phyloP scores from a whole-genome alignment of 1,140 invertebrate species.

The Aporrectodea caliginosa region DNA sequence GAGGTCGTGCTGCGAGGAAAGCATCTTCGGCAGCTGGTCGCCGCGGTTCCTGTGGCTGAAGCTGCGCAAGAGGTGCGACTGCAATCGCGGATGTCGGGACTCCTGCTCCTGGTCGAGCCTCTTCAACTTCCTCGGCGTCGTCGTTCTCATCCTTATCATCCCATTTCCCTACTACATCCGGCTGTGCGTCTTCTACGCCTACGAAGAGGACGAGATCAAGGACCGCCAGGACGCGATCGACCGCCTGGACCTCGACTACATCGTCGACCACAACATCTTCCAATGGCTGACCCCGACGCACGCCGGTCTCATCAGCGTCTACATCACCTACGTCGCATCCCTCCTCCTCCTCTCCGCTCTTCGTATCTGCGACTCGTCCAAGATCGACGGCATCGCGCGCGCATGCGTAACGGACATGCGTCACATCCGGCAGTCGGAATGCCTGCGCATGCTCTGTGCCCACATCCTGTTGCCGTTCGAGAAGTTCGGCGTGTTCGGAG shows the following conservation, averaged over 20 bases:
- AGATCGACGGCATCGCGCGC: conserved; percentile 40
- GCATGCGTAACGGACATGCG: conserved; percentile 20
- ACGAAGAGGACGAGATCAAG: conserved; percentile 54
- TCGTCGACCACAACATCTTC: conserved; percentile 12
- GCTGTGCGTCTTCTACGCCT: conserved; percentile 39
- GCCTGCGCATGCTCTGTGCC: conserved; percentile 23
- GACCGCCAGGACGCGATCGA: conserved; percentile 16
- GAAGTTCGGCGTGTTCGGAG: conserved; percentile 32
- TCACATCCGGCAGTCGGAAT: conserved; percentile 19
- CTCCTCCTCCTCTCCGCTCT: conserved; percentile 2
- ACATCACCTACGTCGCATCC: conserved; percentile 24
- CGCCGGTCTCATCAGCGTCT: conserved; percentile 16
- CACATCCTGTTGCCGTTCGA: conserved; percentile 31
- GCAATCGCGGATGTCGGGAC: conserved; percentile 11
- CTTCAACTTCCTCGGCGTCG: conserved; percentile 1
- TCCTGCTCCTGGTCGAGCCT: conserved; percentile 17
- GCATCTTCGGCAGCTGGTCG: conserved; percentile 28
- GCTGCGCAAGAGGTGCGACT: conserved; percentile 19
- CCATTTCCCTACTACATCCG: conserved; percentile 29
- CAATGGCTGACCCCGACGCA: conserved; percentile 26
- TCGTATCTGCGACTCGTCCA: conserved; percentile 72
- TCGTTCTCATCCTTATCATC: conserved; percentile 7
- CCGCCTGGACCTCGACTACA: background rate
- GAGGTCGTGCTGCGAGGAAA: conserved; percentile 27
- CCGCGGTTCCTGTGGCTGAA: conserved; percentile 26